These are phyloP conservation scores for Brachionichthys hirsutus DNA, from an alignment of 2,113 vertebrate genomes.

Conservation along the genomic window DNA sequence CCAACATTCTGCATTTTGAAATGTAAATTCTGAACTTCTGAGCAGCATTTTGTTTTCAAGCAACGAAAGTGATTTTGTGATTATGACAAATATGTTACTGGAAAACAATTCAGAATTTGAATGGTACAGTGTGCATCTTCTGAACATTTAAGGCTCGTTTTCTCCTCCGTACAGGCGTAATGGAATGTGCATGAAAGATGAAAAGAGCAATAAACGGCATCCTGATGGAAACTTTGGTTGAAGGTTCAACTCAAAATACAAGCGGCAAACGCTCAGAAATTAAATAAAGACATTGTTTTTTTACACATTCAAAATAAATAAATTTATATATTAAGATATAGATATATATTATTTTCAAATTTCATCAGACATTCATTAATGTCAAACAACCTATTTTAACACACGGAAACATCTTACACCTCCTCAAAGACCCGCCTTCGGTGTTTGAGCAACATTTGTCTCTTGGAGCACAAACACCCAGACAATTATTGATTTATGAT, in stretches of 20 bases:
- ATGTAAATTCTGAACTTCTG: conserved; percentile 1
- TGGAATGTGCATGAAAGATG: conserved; percentile 44
- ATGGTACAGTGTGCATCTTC: not conserved
- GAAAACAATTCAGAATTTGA: not conserved
- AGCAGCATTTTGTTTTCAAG: conserved; percentile 1
- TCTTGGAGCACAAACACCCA: not conserved
- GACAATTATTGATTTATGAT: too few species aligned
- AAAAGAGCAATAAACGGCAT: conserved; percentile 23
- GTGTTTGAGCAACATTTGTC: conserved; percentile 17
- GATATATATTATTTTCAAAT: conserved; percentile 50
- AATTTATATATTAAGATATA: conserved; percentile 14
- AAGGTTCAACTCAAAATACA: conserved; percentile 36
- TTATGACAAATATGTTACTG: not conserved
- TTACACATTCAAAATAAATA: conserved; percentile 59
- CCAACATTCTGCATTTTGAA: not conserved
- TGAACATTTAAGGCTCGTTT: not conserved
- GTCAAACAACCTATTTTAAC: conserved; percentile 28
- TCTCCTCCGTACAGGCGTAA: conserved; percentile 13
- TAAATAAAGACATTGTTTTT: conserved; percentile 11
- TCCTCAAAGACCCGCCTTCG: conserved; percentile 22
- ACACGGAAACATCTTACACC: conserved; percentile 37
- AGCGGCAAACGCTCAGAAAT: conserved; percentile 27
- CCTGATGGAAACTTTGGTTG: conserved; percentile 61
- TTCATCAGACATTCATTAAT: conserved; percentile 37
- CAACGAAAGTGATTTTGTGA: not conserved